Evolutionary conservation across 2,888 invertebrate genomes (phyloP), one percentile per base, ranked within the genome.

Genomic region (Clusia tigrina): DNA sequence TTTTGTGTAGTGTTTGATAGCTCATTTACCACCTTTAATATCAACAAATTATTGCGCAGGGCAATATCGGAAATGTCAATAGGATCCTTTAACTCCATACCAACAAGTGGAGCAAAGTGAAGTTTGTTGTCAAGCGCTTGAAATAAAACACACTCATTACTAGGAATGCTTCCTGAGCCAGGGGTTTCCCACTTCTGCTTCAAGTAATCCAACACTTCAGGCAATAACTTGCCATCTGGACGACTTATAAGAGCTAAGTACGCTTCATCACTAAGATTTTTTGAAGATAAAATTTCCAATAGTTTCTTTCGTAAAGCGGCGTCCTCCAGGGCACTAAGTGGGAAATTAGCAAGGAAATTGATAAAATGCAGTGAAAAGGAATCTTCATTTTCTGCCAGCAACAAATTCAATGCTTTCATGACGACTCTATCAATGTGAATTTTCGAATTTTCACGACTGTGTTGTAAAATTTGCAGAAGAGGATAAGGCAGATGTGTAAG

Each of bases 11-110:
- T 71, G 22, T 70, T 52, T 0, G 70, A 68, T 52, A 81, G 77
- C 60, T 81, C 82, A 60, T 80, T 73, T 22, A 78, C 78, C n/a
- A 81, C 61, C 51, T 80, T 79, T 1, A 82, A 66, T 53, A 81
- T 73, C 5, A 82, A 69, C 38, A 81, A 52, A 61, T 74, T 78
- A 24, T 81, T 81, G 2, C 78, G 71, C 9, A 80, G 52, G 2
- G 69, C 70, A 2, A 63, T 67, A 65, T 81, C 78, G 1, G 54
- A 15, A 15, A 80, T 68, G 20, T 68, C 66, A 1, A 63, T 65
- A 15, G 78, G 76, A 20, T 65, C 70, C 54, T 74, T 77, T 5
- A 76, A 60, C n/a, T 77, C 70, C 52, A 70, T 70, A 38, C 74
- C 68, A 24, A 78, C 37, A 2, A 71, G 59, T 2, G 77, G 75